Conservation (phyloP, 2,888 invertebrate genomes). For the Patella pellucida region DNA sequence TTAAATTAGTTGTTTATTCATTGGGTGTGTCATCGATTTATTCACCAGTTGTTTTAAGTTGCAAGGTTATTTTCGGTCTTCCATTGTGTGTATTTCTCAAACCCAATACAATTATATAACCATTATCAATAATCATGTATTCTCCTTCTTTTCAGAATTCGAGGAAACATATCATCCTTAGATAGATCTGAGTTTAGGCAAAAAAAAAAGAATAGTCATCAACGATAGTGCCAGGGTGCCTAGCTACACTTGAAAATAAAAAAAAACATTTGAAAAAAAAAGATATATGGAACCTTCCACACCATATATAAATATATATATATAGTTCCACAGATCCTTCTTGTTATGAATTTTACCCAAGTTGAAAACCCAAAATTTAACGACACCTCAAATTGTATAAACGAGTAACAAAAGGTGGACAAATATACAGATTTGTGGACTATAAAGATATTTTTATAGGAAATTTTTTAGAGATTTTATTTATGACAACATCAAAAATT, state of each 20-base stretch:
- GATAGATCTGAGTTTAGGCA: not conserved
- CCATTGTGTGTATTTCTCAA: too few relatives aligned
- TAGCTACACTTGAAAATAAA: not conserved
- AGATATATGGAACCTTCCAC: not conserved
- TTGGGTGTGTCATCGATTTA: too few relatives aligned
- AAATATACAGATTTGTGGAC: not conserved
- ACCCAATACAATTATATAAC: too few relatives aligned
- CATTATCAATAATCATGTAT: too few relatives aligned
- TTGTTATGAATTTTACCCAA: not conserved
- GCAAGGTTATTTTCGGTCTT: too few relatives aligned
- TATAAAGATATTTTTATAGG: constrained; percentile 2
- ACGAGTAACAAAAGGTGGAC: not conserved
- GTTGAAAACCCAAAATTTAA: not conserved
- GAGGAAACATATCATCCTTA: constrained; percentile 10
- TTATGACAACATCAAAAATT: not conserved
- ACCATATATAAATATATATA: too few relatives aligned
- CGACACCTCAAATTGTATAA: not conserved
- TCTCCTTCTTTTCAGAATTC: not conserved
- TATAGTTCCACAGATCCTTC: not conserved
- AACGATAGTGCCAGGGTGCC: constrained; percentile 11
- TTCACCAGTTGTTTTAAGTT: too few relatives aligned
- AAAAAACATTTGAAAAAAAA: not conserved
- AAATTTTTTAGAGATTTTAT: constrained; percentile 5
- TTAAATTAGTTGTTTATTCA: too few relatives aligned
- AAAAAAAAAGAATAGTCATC: constrained; percentile 2